These are phyloP conservation scores for Caenorhabditis japonica DNA, from an alignment of 2,888 invertebrate genomes.

Conservation along the genomic window DNA sequence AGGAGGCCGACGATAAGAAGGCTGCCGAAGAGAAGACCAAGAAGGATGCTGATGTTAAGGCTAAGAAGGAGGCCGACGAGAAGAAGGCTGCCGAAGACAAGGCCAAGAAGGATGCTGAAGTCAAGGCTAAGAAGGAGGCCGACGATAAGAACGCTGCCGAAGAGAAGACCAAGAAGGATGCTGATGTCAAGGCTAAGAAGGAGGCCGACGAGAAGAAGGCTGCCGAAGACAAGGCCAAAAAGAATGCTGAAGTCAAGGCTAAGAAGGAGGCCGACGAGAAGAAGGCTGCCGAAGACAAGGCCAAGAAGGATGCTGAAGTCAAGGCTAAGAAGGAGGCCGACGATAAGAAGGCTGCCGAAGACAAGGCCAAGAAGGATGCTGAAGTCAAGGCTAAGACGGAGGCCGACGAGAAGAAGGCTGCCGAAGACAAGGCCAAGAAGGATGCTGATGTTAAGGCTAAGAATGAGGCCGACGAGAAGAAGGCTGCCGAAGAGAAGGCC, in stretches of 20 bases:
- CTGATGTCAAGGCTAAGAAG: conserved; percentile 9
- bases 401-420: conserved; percentile 15
- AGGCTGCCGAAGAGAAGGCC: conserved; percentile 4
- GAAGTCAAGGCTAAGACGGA: conserved; percentile 10
- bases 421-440: conserved; percentile 8
- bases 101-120: conserved; percentile 3
- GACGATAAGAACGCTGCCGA: conserved; percentile 3
- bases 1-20: conserved; percentile 5
- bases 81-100: conserved; percentile 6
- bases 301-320: conserved; percentile 2
- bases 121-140: conserved; percentile 7
- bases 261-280: conserved; percentile 17
- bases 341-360: background rate
- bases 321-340: conserved; percentile 14
- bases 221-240: conserved; percentile 6
- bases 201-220: conserved; percentile 17
- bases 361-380: conserved; percentile 4
- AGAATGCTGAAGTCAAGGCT: conserved; percentile 4
- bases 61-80: conserved; percentile 15
- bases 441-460: conserved; percentile 4
- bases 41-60: conserved; percentile 9
- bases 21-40: conserved; percentile 3
- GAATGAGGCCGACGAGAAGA: conserved; percentile 19
- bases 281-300: conserved; percentile 8
- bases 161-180: conserved; percentile 6